phyloP scores from a whole-genome alignment of 92 coral and sea anemone genomes.

The Phenganax marumi region DNA sequence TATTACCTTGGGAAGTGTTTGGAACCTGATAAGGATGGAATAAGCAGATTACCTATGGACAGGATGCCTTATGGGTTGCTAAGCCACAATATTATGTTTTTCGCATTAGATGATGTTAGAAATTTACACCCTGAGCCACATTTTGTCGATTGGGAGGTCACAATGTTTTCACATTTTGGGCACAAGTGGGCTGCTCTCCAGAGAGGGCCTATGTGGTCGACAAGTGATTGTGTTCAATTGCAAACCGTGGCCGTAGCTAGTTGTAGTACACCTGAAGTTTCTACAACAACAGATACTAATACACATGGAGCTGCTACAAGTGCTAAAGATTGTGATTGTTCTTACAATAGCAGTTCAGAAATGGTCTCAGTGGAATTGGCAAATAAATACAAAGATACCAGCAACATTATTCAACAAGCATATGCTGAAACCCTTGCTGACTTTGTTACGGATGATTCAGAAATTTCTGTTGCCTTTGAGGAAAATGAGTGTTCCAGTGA shows the following conservation, averaged over 20 bases:
- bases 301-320: no score
- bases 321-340: no score
- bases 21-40: background rate
- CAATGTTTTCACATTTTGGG: conserved; percentile 51
- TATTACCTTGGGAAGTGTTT: no score
- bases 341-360: no score
- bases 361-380: no score
- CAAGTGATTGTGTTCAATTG: no score
- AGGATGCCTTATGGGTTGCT: conserved; percentile 54
- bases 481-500: background rate
- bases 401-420: conserved; percentile 2
- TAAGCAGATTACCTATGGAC: conserved; percentile 34
- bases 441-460: background rate
- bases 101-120: conserved; percentile 39
- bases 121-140: conserved; percentile 46
- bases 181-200: conserved; percentile 55
- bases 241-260: no score
- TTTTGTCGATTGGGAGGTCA: conserved; percentile 46
- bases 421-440: conserved; percentile 7
- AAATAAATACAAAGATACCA: background rate
- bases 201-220: conserved; percentile 43
- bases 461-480: background rate
- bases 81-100: conserved; percentile 49
- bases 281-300: no score
- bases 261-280: no score